phyloP scores from a whole-genome alignment of 2,888 invertebrate species.

The Heliconius hortense region DNA sequence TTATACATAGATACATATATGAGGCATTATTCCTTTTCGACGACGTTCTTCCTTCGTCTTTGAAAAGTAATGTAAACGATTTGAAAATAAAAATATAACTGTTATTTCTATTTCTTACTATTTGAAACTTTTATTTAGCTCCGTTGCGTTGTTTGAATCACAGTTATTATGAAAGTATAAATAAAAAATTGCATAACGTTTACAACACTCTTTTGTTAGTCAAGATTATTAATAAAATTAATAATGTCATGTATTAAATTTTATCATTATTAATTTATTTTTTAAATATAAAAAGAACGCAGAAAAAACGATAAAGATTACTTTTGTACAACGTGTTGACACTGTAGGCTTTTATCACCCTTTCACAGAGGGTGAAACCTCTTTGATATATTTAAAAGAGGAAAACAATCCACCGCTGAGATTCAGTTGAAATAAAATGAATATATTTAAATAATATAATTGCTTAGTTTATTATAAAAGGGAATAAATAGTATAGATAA shows the following conservation, averaged over 20 bases:
- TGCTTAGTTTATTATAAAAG: neutral
- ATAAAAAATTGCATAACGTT: neutral
- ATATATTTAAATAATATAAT: neutral
- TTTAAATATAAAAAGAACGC: too few species aligned
- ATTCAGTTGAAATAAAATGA: conserved; percentile 19
- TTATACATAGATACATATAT: neutral
- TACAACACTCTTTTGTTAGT: too few species aligned
- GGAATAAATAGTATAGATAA: neutral
- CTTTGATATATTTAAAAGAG: conserved; percentile 79
- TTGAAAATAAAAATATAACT: neutral
- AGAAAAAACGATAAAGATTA: conserved; percentile 71
- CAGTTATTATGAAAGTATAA: neutral
- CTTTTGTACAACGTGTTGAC: conserved; percentile 76
- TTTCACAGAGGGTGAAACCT: conserved; percentile 74
- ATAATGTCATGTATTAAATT: too few species aligned
- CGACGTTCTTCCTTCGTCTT: neutral
- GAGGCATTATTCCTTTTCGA: neutral
- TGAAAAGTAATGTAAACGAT: neutral
- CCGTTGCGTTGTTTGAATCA: neutral
- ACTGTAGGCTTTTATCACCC: conserved; percentile 79
- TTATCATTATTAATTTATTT: too few species aligned
- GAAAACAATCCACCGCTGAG: conserved; percentile 65
- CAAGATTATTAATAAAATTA: too few species aligned
- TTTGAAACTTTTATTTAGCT: neutral
- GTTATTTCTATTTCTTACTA: neutral